These are phyloP conservation scores for Trachythela sp. DNA, from an alignment of 64 coral and sea anemone species.

Conservation along the genomic window DNA sequence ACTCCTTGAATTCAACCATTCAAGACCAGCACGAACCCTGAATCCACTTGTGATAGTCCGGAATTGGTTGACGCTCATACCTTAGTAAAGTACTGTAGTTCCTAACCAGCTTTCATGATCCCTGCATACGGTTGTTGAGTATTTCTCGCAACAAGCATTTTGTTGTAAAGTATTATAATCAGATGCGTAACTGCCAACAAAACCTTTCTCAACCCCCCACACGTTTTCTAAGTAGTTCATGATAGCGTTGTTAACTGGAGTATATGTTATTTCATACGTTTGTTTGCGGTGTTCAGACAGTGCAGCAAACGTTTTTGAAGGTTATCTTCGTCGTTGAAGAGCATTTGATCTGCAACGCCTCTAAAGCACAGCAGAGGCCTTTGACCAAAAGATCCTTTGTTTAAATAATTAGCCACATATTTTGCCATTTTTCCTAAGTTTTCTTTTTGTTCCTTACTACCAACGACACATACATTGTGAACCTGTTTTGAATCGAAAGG, in stretches of 20 bases:
- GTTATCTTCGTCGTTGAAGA: constrained; percentile 23
- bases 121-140: constrained; percentile 6
- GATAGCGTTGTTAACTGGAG: neutral
- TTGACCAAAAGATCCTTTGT: neutral
- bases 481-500: constrained; percentile 33
- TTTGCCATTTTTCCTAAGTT: constrained; percentile 40
- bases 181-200: constrained; percentile 20
- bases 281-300: neutral
- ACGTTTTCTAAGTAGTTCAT: constrained; percentile 31
- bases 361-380: constrained; percentile 16
- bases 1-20: too few species aligned
- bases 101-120: constrained; percentile 10
- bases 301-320: constrained; percentile 19
- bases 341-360: constrained; percentile 4
- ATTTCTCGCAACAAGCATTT: constrained; percentile 13
- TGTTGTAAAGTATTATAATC: constrained; percentile 21
- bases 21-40: too few species aligned
- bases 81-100: neutral
- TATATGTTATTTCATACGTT: neutral
- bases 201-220: constrained; percentile 6
- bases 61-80: constrained; percentile 49
- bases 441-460: constrained; percentile 43
- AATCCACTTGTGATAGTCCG: constrained; percentile 42
- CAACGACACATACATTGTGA: neutral
- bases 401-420: neutral